Evolutionary conservation across 2,888 invertebrate genomes (phyloP), one percentile per base, ranked within the genome.

Genomic region (Cephus pygmeus): DNA sequence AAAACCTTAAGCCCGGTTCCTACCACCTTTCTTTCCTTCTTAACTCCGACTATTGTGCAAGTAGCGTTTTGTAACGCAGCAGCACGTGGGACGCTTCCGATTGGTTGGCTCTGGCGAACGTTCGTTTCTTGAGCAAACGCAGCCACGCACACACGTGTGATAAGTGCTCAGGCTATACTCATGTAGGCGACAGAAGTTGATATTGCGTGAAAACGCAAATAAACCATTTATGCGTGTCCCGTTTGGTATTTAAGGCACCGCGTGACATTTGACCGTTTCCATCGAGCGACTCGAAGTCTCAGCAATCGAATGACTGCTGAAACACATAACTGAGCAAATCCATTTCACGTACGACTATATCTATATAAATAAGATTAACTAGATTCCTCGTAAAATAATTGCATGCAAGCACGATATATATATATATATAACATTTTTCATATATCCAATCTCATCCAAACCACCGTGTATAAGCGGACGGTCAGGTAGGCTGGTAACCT

Each of bases 61-160:
- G 56, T 9, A 6, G 9, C 23, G 56, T 56, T 56, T 56, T 56
- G 56, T 23, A 56, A 56, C 56, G 56, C 56, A 56, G 2, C 23
- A 56, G 69, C 68, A 56, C 68, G 68, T 68, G 75, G 33, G 75
- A 75, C 68, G 68, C 30, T 68, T 75, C 31, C 40, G 75, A 74
- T 75, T 75, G 75, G 75, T 4, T 12, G 56, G 56, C 23, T 56
- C 23, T 9, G 56, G 56, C 56, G 23, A 56, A 15, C 56, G 56
- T 56, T 56, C 56, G 56, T 56, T 56, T 56, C 56, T 56, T 56
- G 23, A 15, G 56, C 56, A 23, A 56, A 56, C 56, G 23, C 56
- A 56, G 56, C 4, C 56, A 23, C 23, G 56, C 56, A 23, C 56
- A 56, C 23, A 23, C 56, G 23, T 4, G 40, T 0, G 23, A 23